These are phyloP conservation scores for Butorides virescens DNA, from an alignment of 2,113 vertebrate species.

Conservation along the genomic window DNA sequence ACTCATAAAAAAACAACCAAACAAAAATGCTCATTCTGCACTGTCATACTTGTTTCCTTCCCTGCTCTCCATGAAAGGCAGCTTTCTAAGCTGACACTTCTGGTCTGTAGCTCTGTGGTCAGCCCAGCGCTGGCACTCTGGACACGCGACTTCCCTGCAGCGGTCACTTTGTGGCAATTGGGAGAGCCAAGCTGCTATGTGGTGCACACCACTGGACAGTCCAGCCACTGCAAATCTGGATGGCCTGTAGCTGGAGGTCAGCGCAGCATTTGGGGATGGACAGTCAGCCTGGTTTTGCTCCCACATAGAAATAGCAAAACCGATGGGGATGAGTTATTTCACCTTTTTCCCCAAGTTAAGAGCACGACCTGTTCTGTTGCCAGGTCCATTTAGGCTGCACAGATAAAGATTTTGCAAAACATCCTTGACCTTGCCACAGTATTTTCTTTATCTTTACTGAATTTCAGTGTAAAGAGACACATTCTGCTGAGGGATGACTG, in stretches of 20 bases:
- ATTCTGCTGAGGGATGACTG: background rate
- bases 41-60: background rate
- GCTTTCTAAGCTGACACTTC: background rate
- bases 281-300: background rate
- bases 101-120: background rate
- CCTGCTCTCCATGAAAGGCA: background rate
- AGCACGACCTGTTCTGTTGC: background rate
- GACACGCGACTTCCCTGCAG: fast-evolving
- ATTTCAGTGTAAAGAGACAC: background rate
- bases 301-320: background rate
- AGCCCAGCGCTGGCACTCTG: background rate
- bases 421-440: background rate
- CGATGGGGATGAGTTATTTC: background rate
- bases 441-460: background rate
- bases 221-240: background rate
- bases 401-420: background rate
- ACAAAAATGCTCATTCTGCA: background rate
- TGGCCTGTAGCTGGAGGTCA: background rate
- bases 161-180: background rate
- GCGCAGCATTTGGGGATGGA: background rate
- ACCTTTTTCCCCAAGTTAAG: background rate
- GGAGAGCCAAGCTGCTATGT: background rate
- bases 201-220: background rate
- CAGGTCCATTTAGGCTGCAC: background rate
- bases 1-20: background rate